phyloP scores from a whole-genome alignment of 2,888 invertebrate genomes.

The Omphaloscelis lunosa region DNA sequence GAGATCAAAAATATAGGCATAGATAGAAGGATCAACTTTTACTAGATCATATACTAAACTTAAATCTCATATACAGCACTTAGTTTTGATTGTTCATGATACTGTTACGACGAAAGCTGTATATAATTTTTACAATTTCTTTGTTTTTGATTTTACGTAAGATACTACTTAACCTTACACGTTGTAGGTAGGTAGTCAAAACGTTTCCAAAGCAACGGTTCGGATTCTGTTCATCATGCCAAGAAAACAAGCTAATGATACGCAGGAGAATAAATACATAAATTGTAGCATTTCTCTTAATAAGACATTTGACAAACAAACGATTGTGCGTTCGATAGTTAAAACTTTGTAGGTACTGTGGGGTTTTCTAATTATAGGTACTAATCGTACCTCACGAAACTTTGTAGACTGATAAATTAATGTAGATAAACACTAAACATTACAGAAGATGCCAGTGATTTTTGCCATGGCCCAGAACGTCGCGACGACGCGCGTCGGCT shows the following conservation, averaged over 20 bases:
- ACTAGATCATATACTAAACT: background rate
- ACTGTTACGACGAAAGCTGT: background rate
- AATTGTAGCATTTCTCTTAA: slow-evolving; percentile 11
- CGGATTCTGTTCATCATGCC: slow-evolving; percentile 11
- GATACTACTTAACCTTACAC: background rate
- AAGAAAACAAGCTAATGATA: slow-evolving; percentile 36
- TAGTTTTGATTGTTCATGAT: background rate
- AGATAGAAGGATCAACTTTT: background rate
- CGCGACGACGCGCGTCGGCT: slow-evolving; percentile 21
- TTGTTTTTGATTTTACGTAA: background rate
- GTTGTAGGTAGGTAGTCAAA: slow-evolving; percentile 2
- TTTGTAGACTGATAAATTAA: slow-evolving; percentile 46
- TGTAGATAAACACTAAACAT: slow-evolving; percentile 46
- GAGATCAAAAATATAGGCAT: background rate
- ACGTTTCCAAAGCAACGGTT: slow-evolving; percentile 16
- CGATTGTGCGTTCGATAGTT: background rate
- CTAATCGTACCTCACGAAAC: slow-evolving; percentile 15
- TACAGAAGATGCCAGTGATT: slow-evolving; percentile 35
- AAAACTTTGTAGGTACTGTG: background rate
- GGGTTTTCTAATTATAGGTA: slow-evolving; percentile 10
- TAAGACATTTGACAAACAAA: slow-evolving; percentile 20
- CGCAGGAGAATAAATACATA: slow-evolving; percentile 19
- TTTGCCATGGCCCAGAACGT: slow-evolving; percentile 16
- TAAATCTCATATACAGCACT: background rate
- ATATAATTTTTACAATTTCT: background rate